These are phyloP conservation scores for Rhamphomyia laevipes DNA, from an alignment of 2,888 invertebrate genomes.

Conservation along the genomic window DNA sequence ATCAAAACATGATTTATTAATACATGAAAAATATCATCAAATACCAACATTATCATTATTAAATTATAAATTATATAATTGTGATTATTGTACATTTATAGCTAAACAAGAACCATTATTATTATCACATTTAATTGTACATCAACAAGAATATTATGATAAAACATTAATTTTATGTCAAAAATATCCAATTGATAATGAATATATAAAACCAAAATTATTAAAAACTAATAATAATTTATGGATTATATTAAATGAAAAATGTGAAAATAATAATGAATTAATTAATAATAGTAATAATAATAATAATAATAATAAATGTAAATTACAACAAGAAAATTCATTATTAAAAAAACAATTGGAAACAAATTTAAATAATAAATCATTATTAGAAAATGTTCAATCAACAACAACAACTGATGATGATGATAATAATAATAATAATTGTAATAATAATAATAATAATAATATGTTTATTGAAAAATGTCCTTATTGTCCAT, in stretches of 20 bases:
- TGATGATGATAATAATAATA: constrained; percentile 10
- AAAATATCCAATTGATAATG: no score
- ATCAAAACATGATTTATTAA: constrained; percentile 20
- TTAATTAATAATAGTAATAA: not conserved
- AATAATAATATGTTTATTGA: constrained; percentile 20
- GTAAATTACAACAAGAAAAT: not conserved
- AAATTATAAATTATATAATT: constrained; percentile 42
- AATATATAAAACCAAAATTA: no score
- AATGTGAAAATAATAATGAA: not conserved
- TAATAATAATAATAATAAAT: not conserved
- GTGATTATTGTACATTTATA: constrained; percentile 66
- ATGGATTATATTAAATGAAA: not conserved
- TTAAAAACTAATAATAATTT: no score
- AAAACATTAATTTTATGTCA: constrained; percentile 22
- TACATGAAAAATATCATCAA: not conserved
- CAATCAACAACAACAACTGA: constrained; percentile 21
- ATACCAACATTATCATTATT: constrained; percentile 17
- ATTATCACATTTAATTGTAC: constrained; percentile 56
- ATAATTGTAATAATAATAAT: not conserved
- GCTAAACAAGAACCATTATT: constrained; percentile 59
- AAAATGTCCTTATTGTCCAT: constrained; percentile 66
- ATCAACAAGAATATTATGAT: constrained; percentile 26
- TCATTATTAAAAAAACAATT: constrained; percentile 4
- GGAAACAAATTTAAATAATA: not conserved
- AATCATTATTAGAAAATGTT: not conserved